These are phyloP conservation scores for Timandra comae DNA, from an alignment of 2,888 invertebrate genomes.

Conservation along the genomic window DNA sequence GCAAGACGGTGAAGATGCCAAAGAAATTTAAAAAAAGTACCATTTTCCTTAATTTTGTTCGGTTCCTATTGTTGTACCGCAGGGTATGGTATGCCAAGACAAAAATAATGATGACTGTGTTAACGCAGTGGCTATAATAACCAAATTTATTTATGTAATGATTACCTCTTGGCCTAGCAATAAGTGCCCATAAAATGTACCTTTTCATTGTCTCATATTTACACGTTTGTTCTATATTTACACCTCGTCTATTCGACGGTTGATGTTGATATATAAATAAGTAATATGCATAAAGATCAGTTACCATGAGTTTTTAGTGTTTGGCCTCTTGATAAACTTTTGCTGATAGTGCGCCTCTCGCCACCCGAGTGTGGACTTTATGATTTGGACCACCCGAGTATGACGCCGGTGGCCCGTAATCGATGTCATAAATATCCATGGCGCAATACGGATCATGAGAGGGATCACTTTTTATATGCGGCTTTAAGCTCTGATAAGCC, in stretches of 20 bases:
- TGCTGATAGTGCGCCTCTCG: slow-evolving; percentile 37
- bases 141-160: slow-evolving; percentile 24
- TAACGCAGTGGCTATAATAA: slow-evolving; percentile 31
- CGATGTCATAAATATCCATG: slow-evolving; percentile 60
- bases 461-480: slow-evolving; percentile 49
- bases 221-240: too few relatives aligned
- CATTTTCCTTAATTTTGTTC: too few relatives aligned
- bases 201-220: too few relatives aligned
- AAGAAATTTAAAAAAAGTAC: slow-evolving; percentile 34
- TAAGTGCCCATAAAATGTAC: too few relatives aligned
- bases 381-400: slow-evolving; percentile 56
- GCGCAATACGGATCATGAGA: slow-evolving; percentile 63
- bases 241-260: slow-evolving; percentile 23
- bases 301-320: slow-evolving; percentile 46
- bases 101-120: slow-evolving; percentile 32
- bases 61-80: too few relatives aligned
- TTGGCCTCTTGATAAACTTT: slow-evolving; percentile 55
- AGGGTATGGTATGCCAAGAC: slow-evolving; percentile 38
- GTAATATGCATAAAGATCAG: slow-evolving; percentile 44
- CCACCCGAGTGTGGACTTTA: slow-evolving; percentile 32
- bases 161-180: too few relatives aligned
- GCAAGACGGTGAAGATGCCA: slow-evolving; percentile 35
- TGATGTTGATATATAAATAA: slow-evolving; percentile 29
- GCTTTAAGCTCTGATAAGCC: slow-evolving; percentile 54
- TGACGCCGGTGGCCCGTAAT: slow-evolving; percentile 28